Base-by-base conservation (phyloP, 2,888 invertebrate genomes). In the Adelphocoris suturalis region DNA sequence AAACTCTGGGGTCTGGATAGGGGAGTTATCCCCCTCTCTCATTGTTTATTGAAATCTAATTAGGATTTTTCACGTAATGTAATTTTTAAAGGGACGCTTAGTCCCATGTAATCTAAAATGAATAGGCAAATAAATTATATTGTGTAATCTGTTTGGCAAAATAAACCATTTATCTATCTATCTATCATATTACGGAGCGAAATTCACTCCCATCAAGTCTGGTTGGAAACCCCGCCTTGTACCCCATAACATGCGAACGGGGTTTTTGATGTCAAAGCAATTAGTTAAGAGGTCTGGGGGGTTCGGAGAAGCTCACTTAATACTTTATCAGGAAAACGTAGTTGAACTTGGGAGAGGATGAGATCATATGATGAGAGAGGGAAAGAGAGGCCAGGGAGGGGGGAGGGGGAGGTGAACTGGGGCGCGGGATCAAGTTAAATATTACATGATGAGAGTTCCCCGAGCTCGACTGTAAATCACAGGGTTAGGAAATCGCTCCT, bases 381-480 rank as follows among this genome's bases (percentile, higher is more conserved):
- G 85, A 52, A 27, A 27, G 46, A 61, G 27, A 55, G 57, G 16
- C 3, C 9, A 80, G 28, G n/a, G 75, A 7, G 75, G 23, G 12
- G 55, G 27, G 27, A 57, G 85, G 57, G 85, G 85, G 23, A 82
- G 23, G n/a, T 85, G 16, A 23, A 46, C 28, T 16, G 61, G 85
- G 14, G 47, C 46, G 37, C 11, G 78, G 78, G 46, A 19, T 78
- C 52, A 19, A 52, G 82, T 85, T 85, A 61, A 85, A 85, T 85
- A 85, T 85, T 85, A 57, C 85, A 85, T 23, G 85, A 85, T 85
- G 85, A 57, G 85, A 52, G 37, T 85, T 85, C 23, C 85, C 37
- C 48, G 23, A 52, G 55, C 57, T 55, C 37, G 85, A 28, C 78
- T 57, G 61, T 85, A 85, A 85, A 85, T 85, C 85, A 85, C 85